Evolutionary conservation across 2,888 invertebrate genomes (phyloP).

Genomic region (Ophioninae sp.): DNA sequence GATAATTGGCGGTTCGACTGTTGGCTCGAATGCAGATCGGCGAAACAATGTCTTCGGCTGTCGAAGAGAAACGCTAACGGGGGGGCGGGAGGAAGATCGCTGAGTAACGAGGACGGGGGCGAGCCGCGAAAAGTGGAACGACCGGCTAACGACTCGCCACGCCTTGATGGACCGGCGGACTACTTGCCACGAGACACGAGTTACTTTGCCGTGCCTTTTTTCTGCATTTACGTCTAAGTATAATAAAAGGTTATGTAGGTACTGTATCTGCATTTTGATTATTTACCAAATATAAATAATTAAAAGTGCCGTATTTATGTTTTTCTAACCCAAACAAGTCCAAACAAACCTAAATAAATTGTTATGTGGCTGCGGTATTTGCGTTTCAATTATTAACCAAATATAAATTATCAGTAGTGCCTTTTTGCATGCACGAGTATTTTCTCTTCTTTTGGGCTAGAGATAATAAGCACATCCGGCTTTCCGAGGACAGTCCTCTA

Average conservation of each 20-base stretch:
- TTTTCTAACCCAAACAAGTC: too few relatives aligned
- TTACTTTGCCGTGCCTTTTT: too few relatives aligned
- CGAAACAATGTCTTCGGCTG: slow-evolving; percentile 2
- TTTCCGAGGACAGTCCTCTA: too few relatives aligned
- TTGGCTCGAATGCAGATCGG: not conserved
- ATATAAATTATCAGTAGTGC: too few relatives aligned
- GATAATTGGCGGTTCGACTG: slow-evolving; percentile 25
- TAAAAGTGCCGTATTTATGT: too few relatives aligned
- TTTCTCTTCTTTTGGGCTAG: too few relatives aligned
- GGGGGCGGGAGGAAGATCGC: not conserved
- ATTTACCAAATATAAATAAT: too few relatives aligned
- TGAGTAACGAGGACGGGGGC: not conserved
- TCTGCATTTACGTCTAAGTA: not conserved
- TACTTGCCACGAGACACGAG: not conserved
- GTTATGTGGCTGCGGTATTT: too few relatives aligned
- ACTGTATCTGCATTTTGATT: not conserved
- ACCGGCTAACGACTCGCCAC: slow-evolving; percentile 1
- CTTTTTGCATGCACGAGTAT: too few relatives aligned
- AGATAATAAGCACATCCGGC: too few relatives aligned
- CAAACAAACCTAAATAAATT: too few relatives aligned
- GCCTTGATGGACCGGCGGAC: not conserved
- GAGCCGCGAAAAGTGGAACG: slow-evolving; percentile 11
- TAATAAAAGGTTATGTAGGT: not conserved
- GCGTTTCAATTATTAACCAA: too few relatives aligned
- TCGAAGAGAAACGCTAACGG: not conserved